Percentiles rank a stretch among this genome's conserved stretches.
Conservation (phyloP, 2,113 vertebrate genomes). For the Marmota monax region DNA sequence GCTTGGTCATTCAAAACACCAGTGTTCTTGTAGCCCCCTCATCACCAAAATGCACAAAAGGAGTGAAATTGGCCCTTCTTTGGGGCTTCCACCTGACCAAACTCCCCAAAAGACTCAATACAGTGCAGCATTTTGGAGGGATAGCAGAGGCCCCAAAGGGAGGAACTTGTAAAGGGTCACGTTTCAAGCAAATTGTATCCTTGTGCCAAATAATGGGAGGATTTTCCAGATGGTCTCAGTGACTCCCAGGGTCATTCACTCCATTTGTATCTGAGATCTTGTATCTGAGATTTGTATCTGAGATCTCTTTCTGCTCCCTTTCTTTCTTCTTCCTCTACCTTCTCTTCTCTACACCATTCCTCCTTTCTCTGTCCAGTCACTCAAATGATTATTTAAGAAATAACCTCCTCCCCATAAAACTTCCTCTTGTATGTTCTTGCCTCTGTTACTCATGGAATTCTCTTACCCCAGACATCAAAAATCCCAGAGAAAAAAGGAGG, state of each 20-base stretch:
- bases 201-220: neutral
- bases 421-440: neutral
- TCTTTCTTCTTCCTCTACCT: neutral
- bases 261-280: neutral
- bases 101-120: neutral
- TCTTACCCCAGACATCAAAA: neutral
- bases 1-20: neutral
- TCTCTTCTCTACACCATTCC: neutral
- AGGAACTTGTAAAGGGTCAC: neutral
- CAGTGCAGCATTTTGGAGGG: neutral
- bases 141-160: neutral
- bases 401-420: neutral
- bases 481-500: neutral
- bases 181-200: neutral
- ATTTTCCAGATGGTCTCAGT: neutral
- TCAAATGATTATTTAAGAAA: conserved; percentile 18
- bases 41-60: neutral
- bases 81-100: neutral
- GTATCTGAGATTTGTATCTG: neutral
- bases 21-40: neutral
- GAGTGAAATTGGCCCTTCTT: neutral
- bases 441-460: neutral
- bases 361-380: neutral
- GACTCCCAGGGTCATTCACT: neutral
- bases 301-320: neutral